These are phyloP conservation scores for Chaitophorus viminalis DNA, from an alignment of 2,888 invertebrate genomes.

Conservation along the genomic window DNA sequence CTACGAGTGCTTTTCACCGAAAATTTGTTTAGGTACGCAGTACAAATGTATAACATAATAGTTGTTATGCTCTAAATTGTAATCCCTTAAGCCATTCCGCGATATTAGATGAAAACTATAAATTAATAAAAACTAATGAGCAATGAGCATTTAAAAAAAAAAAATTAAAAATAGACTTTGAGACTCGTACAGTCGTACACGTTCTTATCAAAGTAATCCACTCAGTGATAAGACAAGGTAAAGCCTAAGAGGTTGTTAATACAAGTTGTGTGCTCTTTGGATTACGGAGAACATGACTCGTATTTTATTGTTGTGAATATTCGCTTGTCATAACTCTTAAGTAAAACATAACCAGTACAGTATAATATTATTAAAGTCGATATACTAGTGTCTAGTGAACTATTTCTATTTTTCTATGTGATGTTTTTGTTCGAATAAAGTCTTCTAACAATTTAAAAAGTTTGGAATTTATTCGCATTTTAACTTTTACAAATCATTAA, in stretches of 20 bases:
- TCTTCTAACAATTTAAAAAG: not conserved
- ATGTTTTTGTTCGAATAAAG: not conserved
- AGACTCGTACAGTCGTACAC: no score
- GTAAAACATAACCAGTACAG: slow-evolving; percentile 12
- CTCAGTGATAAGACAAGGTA: not conserved
- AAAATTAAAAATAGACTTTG: no score
- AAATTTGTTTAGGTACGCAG: no score
- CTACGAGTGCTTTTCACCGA: no score
- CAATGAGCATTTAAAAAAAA: no score
- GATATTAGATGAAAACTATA: no score
- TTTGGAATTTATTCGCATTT: not conserved
- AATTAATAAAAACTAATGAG: no score
- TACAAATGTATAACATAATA: no score
- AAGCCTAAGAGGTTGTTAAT: not conserved
- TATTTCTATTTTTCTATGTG: not conserved
- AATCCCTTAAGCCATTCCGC: no score
- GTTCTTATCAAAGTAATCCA: not conserved
- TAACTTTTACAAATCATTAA: not conserved
- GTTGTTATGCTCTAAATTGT: no score
- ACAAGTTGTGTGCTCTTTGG: slow-evolving; percentile 24
- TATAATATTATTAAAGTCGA: not conserved
- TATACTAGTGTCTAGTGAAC: no score
- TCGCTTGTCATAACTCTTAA: slow-evolving; percentile 30
- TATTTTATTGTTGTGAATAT: slow-evolving; percentile 43
- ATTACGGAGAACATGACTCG: slow-evolving; percentile 47